phyloP scores from a whole-genome alignment of 2,888 invertebrate genomes.

The Crepidodera aurea region DNA sequence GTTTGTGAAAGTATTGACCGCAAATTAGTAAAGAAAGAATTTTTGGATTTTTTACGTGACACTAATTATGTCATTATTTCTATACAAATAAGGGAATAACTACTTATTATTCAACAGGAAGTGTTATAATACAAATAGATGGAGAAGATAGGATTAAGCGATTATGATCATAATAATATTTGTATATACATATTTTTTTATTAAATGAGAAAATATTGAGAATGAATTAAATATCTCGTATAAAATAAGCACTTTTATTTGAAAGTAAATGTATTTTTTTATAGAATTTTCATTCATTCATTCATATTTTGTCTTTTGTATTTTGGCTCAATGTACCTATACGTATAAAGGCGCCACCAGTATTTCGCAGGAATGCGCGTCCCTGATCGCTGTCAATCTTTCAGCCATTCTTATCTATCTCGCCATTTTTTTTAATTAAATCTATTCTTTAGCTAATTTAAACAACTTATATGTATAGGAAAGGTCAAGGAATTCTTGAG shows the following conservation, averaged over 20 bases:
- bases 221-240: background rate
- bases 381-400: no score
- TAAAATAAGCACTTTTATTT: no score
- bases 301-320: no score
- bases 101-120: slow-evolving; percentile 2
- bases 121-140: slow-evolving; percentile 2
- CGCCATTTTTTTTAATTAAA: no score
- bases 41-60: slow-evolving; percentile 1
- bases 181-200: background rate
- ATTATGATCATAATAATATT: background rate
- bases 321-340: no score
- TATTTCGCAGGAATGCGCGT: no score
- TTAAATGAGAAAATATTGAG: background rate
- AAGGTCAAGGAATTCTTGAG: background rate
- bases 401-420: no score
- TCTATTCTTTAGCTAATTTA: no score
- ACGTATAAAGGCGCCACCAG: no score
- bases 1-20: slow-evolving; percentile 8
- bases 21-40: slow-evolving; percentile 12
- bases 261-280: no score
- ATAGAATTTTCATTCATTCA: no score
- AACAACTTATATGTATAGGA: no score
- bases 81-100: background rate
- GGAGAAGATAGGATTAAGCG: background rate
- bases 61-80: slow-evolving; percentile 2